These are phyloP conservation scores for Meleagris gallopavo DNA, from an alignment of 2,113 vertebrate genomes.

Conservation along the genomic window DNA sequence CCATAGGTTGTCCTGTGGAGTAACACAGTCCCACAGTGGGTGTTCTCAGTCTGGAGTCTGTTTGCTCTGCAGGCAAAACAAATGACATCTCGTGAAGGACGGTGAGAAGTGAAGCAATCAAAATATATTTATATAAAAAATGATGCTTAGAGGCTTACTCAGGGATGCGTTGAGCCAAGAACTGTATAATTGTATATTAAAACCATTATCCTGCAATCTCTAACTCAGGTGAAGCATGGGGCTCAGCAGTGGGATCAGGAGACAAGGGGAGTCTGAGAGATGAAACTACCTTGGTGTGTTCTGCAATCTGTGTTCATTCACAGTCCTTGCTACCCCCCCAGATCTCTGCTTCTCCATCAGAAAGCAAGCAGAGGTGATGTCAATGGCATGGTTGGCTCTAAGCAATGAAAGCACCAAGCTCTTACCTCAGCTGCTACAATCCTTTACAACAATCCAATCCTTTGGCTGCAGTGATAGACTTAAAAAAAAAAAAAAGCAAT, in stretches of 20 bases:
- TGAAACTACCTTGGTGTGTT: fast-evolving
- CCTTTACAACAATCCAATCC: background rate
- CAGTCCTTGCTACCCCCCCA: fast-evolving
- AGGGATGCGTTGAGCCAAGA: background rate
- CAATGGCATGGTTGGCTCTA: background rate
- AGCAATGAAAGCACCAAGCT: background rate
- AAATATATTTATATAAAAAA: background rate
- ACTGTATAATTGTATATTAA: background rate
- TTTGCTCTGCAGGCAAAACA: background rate
- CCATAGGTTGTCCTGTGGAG: too few species aligned
- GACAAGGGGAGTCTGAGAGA: background rate
- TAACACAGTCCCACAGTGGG: fast-evolving
- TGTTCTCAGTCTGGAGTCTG: background rate
- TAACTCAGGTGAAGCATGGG: background rate
- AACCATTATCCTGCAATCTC: background rate
- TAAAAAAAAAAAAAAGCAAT: background rate
- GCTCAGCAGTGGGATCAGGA: background rate
- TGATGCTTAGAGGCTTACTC: background rate
- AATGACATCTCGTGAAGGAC: background rate
- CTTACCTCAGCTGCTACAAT: background rate
- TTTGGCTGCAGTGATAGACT: background rate
- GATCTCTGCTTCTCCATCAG: background rate
- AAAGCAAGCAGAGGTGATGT: background rate
- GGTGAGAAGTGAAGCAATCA: background rate
- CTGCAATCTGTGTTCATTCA: background rate